Conservation (phyloP, 2,113 vertebrate genomes). For the Pomatostomus ruficeps region DNA sequence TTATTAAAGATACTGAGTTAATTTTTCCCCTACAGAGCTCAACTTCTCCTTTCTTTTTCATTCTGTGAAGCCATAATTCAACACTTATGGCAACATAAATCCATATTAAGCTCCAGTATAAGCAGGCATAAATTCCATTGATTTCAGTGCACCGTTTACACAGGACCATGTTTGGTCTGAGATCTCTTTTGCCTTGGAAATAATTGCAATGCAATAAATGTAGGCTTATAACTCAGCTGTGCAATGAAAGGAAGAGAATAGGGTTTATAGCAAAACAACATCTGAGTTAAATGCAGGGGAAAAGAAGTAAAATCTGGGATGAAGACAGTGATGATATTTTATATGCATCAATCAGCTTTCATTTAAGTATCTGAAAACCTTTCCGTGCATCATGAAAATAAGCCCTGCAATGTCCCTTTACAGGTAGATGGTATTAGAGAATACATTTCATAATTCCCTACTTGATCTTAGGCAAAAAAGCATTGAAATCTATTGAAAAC, state of each 20-base stretch:
- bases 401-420: neutral
- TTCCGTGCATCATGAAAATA: neutral
- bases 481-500: neutral
- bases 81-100: slow-evolving; percentile 47
- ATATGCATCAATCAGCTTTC: neutral
- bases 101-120: slow-evolving; percentile 46
- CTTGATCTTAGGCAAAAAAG: neutral
- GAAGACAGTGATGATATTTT: neutral
- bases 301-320: neutral
- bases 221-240: slow-evolving; percentile 10
- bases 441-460: neutral
- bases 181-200: slow-evolving; percentile 32
- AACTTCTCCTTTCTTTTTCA: slow-evolving; percentile 53
- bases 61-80: slow-evolving; percentile 57
- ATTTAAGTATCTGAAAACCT: neutral
- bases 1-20: slow-evolving; percentile 37
- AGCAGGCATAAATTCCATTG: slow-evolving; percentile 44
- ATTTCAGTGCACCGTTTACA: slow-evolving; percentile 8
- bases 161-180: neutral
- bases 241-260: slow-evolving; percentile 5
- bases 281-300: neutral
- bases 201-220: slow-evolving; percentile 36
- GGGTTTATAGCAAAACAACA: neutral
- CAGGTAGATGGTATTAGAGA: neutral
- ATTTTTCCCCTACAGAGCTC: slow-evolving; percentile 50